Conservation (phyloP, 1,140 invertebrate species). For the Zaprionus capensis region DNA sequence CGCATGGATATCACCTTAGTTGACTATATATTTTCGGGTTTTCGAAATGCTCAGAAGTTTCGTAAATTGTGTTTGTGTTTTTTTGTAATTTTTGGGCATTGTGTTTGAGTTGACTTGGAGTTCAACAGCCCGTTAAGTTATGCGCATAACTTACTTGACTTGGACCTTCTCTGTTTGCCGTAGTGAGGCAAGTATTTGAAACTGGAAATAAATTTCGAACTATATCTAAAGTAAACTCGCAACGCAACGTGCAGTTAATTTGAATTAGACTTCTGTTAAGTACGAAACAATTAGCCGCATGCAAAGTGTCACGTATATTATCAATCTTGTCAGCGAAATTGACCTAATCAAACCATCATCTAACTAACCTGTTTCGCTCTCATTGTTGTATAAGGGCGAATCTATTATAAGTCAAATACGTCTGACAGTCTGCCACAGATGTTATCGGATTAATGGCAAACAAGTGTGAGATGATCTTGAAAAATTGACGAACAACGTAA, state of each 20-base stretch:
- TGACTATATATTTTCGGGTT: background rate
- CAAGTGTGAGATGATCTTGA: slow-evolving; percentile 10
- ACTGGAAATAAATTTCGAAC: background rate
- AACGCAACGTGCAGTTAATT: slow-evolving; percentile 29
- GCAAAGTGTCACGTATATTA: slow-evolving; percentile 63
- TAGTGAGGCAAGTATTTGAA: slow-evolving; percentile 29
- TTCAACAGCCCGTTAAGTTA: slow-evolving; percentile 73
- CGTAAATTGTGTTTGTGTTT: slow-evolving; percentile 22
- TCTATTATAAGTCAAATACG: slow-evolving; percentile 2
- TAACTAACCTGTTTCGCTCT: background rate
- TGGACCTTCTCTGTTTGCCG: slow-evolving; percentile 34
- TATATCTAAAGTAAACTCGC: background rate
- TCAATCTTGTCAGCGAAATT: slow-evolving; percentile 27
- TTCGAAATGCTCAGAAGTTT: slow-evolving; percentile 23
- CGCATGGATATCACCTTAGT: slow-evolving; percentile 3
- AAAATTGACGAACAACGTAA: slow-evolving; percentile 1
- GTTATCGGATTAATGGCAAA: slow-evolving; percentile 3
- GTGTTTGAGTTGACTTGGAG: slow-evolving; percentile 43
- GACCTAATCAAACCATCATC: slow-evolving; percentile 17
- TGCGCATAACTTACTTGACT: slow-evolving; percentile 57
- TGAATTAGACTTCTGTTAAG: background rate
- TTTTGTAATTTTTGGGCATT: slow-evolving; percentile 23
- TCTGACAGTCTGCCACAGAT: background rate
- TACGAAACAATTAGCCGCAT: slow-evolving; percentile 58
- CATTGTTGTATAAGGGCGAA: slow-evolving; percentile 5